These are phyloP conservation scores for Stegostoma tigrinum DNA, from an alignment of 2,113 vertebrate genomes.

Conservation along the genomic window DNA sequence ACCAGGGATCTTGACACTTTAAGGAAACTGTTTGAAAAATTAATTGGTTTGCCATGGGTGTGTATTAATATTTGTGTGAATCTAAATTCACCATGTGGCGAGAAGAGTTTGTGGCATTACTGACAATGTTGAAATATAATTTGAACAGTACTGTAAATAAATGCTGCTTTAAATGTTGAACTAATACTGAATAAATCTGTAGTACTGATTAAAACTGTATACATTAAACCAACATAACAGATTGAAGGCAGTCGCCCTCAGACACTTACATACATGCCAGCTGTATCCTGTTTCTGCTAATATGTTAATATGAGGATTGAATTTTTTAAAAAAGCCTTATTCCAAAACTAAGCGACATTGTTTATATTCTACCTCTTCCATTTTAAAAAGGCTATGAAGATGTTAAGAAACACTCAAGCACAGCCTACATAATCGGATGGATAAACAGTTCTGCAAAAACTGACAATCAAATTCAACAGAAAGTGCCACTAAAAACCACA, in stretches of 20 bases:
- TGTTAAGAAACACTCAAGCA: background rate
- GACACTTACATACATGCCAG: conserved; percentile 23
- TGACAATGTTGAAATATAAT: conserved; percentile 30
- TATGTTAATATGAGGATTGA: conserved; percentile 22
- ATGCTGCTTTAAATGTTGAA: conserved; percentile 30
- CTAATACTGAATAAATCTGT: conserved; percentile 29
- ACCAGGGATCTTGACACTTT: background rate
- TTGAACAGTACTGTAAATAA: conserved; percentile 20
- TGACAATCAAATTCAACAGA: background rate
- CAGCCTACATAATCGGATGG: background rate
- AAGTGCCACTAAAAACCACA: background rate
- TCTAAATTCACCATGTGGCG: background rate
- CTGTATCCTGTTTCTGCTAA: conserved; percentile 36
- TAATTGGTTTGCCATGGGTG: background rate
- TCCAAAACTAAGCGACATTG: conserved; percentile 4
- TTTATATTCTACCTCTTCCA: conserved; percentile 9
- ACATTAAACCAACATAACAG: conserved; percentile 36
- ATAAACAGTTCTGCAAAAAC: background rate
- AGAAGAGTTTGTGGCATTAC: background rate
- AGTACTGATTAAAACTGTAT: conserved; percentile 32
- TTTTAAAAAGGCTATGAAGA: background rate
- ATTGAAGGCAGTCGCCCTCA: conserved; percentile 31
- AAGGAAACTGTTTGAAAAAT: conserved; percentile 5
- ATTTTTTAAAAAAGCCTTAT: conserved; percentile 15
- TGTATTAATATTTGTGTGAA: conserved; percentile 11